Conservation (phyloP, 2,797 vertebrate genomes). For the Mormyrus proboscirostris region DNA sequence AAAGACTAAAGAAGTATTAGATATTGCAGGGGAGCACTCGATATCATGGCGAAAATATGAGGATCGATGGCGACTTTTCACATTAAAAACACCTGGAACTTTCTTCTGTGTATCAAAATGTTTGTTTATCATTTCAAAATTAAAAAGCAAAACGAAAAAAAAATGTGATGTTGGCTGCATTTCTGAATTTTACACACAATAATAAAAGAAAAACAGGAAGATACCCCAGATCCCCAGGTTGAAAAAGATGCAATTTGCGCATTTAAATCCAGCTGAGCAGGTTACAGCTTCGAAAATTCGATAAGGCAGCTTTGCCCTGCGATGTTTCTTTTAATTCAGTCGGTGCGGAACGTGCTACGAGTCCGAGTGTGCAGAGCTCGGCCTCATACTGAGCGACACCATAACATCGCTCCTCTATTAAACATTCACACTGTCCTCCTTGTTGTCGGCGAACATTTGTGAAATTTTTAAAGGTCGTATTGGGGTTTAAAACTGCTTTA, state of each 20-base stretch:
- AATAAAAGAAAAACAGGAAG: background rate
- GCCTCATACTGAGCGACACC: constrained; percentile 33
- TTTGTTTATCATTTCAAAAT: background rate
- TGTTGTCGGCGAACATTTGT: constrained; percentile 18
- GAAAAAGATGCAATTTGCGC: background rate
- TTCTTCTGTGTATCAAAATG: background rate
- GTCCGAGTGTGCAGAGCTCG: background rate
- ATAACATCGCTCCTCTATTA: constrained; percentile 48
- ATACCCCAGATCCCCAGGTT: background rate
- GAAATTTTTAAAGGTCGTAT: constrained; percentile 45
- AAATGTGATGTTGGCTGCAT: background rate
- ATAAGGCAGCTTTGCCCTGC: background rate
- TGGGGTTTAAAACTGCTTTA: constrained; percentile 42
- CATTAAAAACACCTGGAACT: background rate
- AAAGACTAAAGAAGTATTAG: constrained; percentile 31
- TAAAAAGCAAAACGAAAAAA: background rate
- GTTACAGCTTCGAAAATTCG: background rate
- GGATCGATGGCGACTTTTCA: constrained; percentile 21
- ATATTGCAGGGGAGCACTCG: background rate
- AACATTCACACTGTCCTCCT: constrained; percentile 55
- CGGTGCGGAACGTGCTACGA: constrained; percentile 25
- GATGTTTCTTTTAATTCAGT: constrained; percentile 32
- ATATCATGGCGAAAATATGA: background rate
- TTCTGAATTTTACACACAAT: background rate
- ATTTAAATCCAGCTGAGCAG: background rate